These are phyloP conservation scores for Pollimyrus isidori DNA, from an alignment of 2,113 vertebrate species.

Conservation along the genomic window DNA sequence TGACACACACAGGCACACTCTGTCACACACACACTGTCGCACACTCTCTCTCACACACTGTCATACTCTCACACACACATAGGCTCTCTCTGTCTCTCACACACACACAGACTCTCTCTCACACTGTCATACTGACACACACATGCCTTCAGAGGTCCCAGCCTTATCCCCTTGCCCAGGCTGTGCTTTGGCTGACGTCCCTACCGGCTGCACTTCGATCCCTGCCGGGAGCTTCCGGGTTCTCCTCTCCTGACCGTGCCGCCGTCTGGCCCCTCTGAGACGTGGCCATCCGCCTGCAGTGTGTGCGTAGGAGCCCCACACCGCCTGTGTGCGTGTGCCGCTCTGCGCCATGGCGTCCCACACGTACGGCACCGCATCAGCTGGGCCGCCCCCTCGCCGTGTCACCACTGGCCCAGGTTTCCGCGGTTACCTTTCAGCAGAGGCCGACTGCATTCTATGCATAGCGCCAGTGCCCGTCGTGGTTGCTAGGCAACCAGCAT, in stretches of 20 bases:
- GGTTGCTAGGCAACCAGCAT: slow-evolving; percentile 79
- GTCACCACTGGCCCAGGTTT: not conserved
- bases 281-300: not conserved
- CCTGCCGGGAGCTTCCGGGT: not conserved
- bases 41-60: too few species aligned
- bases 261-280: slow-evolving; percentile 20
- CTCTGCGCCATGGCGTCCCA: not conserved
- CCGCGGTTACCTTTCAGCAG: slow-evolving; percentile 28
- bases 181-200: not conserved
- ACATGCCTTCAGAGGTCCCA: not conserved
- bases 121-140: not conserved
- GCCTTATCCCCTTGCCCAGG: not conserved
- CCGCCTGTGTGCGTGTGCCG: not conserved
- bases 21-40: too few species aligned
- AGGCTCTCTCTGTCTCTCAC: too few species aligned
- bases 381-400: slow-evolving; percentile 8
- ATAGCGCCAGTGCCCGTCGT: slow-evolving; percentile 53
- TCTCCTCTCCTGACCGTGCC: slow-evolving; percentile 5
- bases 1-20: too few species aligned
- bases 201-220: not conserved
- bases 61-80: too few species aligned
- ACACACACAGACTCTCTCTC: not conserved
- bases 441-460: slow-evolving; percentile 21
- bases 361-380: not conserved
- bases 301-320: not conserved